phyloP scores from a whole-genome alignment of 2,888 invertebrate species.

The Stenolophus ochropezus region DNA sequence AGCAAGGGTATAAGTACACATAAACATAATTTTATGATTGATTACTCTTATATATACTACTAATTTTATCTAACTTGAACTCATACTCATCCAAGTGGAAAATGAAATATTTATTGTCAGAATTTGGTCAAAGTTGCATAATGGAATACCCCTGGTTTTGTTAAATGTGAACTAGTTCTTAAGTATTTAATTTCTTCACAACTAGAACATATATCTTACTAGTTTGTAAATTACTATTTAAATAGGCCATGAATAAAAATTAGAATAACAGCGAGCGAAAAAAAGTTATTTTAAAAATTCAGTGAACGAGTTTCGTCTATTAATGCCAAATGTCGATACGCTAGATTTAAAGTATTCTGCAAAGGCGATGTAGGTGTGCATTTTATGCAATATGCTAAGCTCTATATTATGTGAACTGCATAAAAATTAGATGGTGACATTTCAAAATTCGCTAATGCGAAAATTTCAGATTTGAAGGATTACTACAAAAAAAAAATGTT shows the following conservation, averaged over 20 bases:
- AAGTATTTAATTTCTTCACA: not conserved
- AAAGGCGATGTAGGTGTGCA: slow-evolving; percentile 21
- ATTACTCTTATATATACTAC: too few relatives aligned
- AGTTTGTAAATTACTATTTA: slow-evolving; percentile 17
- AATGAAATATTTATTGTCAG: too few relatives aligned
- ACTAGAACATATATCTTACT: slow-evolving; percentile 18
- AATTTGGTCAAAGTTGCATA: not conserved
- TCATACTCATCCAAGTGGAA: too few relatives aligned
- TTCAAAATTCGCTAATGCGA: not conserved
- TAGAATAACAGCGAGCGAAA: not conserved
- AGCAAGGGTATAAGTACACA: too few relatives aligned
- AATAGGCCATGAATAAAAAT: slow-evolving; percentile 39
- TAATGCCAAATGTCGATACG: slow-evolving; percentile 35
- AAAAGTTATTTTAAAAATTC: slow-evolving; percentile 11
- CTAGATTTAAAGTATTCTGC: slow-evolving; percentile 22
- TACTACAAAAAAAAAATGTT: too few relatives aligned
- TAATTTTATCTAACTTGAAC: too few relatives aligned
- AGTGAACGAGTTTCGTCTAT: slow-evolving; percentile 5
- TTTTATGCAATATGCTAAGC: slow-evolving; percentile 20
- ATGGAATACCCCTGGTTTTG: not conserved
- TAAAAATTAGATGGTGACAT: not conserved
- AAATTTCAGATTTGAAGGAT: not conserved
- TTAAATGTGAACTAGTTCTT: not conserved
- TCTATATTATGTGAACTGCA: not conserved
- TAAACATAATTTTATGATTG: too few relatives aligned